Evolutionary conservation across 2,113 vertebrate genomes (phyloP).

Genomic region (Triplophysa tibetana): DNA sequence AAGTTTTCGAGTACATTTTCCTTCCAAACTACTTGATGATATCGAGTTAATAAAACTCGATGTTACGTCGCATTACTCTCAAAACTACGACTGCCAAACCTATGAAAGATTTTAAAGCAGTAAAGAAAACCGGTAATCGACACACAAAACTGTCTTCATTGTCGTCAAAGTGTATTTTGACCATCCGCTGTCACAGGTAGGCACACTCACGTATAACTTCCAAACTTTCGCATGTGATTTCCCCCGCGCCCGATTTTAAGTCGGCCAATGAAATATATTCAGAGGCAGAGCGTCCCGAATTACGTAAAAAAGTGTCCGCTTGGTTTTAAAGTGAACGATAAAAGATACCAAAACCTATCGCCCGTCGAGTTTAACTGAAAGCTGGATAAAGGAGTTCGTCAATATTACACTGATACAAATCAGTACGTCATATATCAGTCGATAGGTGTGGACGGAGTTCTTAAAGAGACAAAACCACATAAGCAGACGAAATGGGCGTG

Average conservation of each 20-base stretch:
- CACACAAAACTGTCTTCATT: background rate
- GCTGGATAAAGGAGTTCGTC: background rate
- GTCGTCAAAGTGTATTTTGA: background rate
- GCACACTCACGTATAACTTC: background rate
- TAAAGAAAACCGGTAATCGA: background rate
- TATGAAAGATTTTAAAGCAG: background rate
- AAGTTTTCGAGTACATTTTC: background rate
- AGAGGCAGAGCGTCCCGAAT: background rate
- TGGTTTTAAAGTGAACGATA: background rate
- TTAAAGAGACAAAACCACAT: slow-evolving; percentile 48
- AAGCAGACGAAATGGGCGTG: background rate
- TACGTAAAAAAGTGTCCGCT: background rate
- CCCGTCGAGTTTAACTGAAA: background rate
- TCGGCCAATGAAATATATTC: background rate
- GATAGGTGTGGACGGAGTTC: slow-evolving; percentile 39
- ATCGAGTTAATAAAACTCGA: background rate
- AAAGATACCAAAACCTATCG: background rate
- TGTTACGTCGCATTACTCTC: background rate
- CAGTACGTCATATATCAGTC: slow-evolving; percentile 55
- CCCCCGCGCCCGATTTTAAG: slow-evolving; percentile 14
- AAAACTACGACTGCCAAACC: background rate
- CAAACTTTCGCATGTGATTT: background rate
- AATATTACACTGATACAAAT: background rate
- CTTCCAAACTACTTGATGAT: background rate
- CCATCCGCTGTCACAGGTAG: background rate